phyloP scores from a whole-genome alignment of 92 coral and sea anemone species.

The Heliopora coerulea region DNA sequence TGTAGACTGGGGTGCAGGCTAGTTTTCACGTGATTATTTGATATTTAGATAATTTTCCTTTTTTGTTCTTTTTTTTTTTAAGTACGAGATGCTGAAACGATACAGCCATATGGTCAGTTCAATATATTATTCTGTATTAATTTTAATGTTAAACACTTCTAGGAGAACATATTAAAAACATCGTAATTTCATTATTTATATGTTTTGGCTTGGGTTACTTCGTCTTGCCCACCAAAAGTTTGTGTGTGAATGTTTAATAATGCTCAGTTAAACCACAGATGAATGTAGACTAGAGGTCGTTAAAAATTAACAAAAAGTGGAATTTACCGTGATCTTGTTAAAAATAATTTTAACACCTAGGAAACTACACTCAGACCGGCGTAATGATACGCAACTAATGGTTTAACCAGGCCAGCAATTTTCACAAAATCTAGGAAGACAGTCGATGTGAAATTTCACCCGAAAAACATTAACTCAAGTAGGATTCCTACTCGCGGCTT shows the following conservation, averaged over 20 bases:
- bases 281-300: not conserved
- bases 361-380: too few species aligned
- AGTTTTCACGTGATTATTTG: too few species aligned
- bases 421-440: too few species aligned
- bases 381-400: too few species aligned
- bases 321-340: too few species aligned
- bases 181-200: too few species aligned
- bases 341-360: too few species aligned
- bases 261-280: conserved; percentile 4
- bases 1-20: too few species aligned
- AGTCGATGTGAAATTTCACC: not conserved
- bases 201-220: not conserved
- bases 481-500: too few species aligned
- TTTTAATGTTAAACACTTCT: too few species aligned
- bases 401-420: too few species aligned
- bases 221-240: not conserved
- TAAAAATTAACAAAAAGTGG: conserved; percentile 10
- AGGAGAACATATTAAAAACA: too few species aligned
- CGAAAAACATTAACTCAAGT: not conserved
- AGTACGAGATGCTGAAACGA: conserved; percentile 26
- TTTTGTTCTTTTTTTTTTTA: not conserved
- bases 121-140: not conserved
- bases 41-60: not conserved
- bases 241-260: not conserved
- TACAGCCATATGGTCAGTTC: conserved; percentile 20